Percentiles rank a stretch among this genome's conserved stretches.
Evolutionary conservation across 2,797 vertebrate genomes (phyloP).

Genomic region (Nyctalus aviator): DNA sequence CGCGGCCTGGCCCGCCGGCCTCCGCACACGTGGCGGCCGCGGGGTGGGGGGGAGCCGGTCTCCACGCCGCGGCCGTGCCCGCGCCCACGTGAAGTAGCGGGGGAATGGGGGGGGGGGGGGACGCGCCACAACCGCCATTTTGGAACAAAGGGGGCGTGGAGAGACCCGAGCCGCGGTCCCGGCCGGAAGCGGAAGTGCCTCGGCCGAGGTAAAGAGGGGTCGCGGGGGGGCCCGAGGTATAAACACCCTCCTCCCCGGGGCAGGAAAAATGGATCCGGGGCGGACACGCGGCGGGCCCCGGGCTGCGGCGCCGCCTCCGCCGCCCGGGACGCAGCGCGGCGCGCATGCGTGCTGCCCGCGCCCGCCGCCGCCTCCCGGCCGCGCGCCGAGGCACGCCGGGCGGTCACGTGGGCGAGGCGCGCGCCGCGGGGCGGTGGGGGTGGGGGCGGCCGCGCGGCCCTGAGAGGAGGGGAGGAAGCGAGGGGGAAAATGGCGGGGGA

Average conservation of each 20-base stretch:
- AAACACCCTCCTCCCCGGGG: background rate
- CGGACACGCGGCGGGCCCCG: rapidly evolving
- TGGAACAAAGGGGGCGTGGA: conserved; percentile 83
- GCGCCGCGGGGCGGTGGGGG: background rate
- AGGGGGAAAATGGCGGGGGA: background rate
- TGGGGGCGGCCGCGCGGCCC: conserved; percentile 26
- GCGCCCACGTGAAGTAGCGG: conserved; percentile 29
- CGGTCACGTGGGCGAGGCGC: conserved; percentile 69
- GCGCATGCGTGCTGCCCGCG: conserved; percentile 50
- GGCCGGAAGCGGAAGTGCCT: conserved; percentile 78
- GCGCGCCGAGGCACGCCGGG: background rate
- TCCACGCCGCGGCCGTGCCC: too few relatives aligned
- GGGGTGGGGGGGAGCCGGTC: too few relatives aligned
- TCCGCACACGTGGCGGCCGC: background rate
- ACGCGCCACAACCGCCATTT: conserved; percentile 72
- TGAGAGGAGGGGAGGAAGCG: background rate
- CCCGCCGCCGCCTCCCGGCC: background rate
- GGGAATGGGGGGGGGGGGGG: too few relatives aligned
- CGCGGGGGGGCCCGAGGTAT: rapidly evolving
- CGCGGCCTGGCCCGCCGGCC: too few relatives aligned
- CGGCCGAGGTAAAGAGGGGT: background rate
- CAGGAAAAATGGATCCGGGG: rapidly evolving
- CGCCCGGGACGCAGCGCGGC: background rate
- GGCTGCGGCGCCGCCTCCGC: background rate
- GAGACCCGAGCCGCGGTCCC: conserved; percentile 20